Conservation (phyloP, 2,113 vertebrate species). For the Xyrauchen texanus region DNA sequence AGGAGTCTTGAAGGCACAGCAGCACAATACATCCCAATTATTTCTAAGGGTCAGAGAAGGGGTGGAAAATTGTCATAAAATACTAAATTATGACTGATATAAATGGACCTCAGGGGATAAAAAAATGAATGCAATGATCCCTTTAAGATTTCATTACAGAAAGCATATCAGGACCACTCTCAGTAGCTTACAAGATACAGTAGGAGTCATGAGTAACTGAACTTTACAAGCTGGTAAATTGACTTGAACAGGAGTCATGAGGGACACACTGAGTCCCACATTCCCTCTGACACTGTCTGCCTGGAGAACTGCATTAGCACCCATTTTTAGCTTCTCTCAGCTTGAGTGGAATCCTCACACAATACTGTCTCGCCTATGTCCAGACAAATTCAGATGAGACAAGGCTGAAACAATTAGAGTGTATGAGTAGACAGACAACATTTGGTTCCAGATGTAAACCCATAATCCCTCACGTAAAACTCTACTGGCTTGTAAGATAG, state of each 20-base stretch:
- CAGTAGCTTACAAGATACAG: slow-evolving; percentile 23
- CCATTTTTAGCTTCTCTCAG: background rate
- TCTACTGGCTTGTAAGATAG: too few relatives aligned
- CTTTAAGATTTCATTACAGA: slow-evolving; percentile 9
- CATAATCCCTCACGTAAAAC: background rate
- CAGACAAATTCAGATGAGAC: background rate
- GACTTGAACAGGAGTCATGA: slow-evolving; percentile 62
- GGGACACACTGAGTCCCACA: slow-evolving; percentile 28
- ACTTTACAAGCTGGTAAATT: slow-evolving; percentile 65
- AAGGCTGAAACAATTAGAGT: too few relatives aligned
- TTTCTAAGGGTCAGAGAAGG: too few relatives aligned
- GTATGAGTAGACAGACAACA: background rate
- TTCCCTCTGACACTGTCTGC: slow-evolving; percentile 48
- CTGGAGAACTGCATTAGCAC: background rate
- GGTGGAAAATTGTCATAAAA: background rate
- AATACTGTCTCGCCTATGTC: too few relatives aligned
- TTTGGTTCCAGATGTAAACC: background rate
- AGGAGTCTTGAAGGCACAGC: background rate
- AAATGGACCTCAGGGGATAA: background rate
- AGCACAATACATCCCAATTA: background rate
- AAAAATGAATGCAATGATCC: background rate
- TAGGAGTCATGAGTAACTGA: slow-evolving; percentile 63
- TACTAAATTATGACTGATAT: background rate
- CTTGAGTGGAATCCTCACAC: too few relatives aligned
- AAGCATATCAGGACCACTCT: slow-evolving; percentile 1